Evolutionary conservation across 2,888 invertebrate species (phyloP).

Genomic region (Rhingia campestris): DNA sequence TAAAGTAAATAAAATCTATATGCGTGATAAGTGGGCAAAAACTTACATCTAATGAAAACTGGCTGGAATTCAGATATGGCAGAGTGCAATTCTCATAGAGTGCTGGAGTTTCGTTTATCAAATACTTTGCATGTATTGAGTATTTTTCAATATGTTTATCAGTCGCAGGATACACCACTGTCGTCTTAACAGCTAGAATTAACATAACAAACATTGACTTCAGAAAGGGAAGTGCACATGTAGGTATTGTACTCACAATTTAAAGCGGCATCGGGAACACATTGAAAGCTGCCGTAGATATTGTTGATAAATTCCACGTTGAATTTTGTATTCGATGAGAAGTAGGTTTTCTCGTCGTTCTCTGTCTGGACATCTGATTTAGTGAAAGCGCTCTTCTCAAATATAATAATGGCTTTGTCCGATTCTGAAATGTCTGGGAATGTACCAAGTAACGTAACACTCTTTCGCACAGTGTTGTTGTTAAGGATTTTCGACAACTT

Average conservation of each 20-base stretch:
- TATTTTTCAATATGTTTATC: constrained; percentile 96
- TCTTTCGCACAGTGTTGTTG: constrained; percentile 89
- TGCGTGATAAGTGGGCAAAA: not conserved
- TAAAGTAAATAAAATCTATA: constrained; percentile 4
- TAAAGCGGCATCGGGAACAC: constrained; percentile 85
- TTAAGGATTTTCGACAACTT: constrained; percentile 87
- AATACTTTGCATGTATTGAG: constrained; percentile 87
- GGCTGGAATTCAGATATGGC: constrained; percentile 88
- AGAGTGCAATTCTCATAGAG: constrained; percentile 91
- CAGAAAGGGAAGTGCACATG: not conserved
- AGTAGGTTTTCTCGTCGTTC: constrained; percentile 82
- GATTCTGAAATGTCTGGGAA: constrained; percentile 84
- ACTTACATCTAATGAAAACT: constrained; percentile 90
- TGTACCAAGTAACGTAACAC: constrained; percentile 87
- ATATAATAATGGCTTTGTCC: constrained; percentile 87
- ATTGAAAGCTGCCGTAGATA: constrained; percentile 92
- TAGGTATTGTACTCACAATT: constrained; percentile 85
- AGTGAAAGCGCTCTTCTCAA: constrained; percentile 92
- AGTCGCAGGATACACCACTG: constrained; percentile 96
- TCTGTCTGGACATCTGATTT: constrained; percentile 80
- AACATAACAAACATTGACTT: not conserved
- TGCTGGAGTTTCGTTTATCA: constrained; percentile 93
- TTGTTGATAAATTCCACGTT: constrained; percentile 90
- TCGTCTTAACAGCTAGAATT: constrained; percentile 87
- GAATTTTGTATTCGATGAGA: constrained; percentile 85